Evolutionary conservation across 2,113 vertebrate genomes (phyloP), one percentile per base, ranked within the genome.

Genomic region (Cebus imitator): DNA sequence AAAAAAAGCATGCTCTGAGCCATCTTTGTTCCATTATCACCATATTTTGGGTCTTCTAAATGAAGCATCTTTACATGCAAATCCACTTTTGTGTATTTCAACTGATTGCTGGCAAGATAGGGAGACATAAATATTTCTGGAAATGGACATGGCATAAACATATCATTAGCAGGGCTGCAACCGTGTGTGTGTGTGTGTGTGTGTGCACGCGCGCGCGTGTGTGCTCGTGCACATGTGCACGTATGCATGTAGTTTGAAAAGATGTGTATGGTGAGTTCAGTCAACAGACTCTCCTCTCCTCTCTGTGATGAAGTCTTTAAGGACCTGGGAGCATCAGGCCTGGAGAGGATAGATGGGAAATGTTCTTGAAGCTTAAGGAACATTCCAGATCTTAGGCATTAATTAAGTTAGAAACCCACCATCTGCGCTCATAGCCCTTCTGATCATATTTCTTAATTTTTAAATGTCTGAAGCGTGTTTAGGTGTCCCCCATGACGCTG

Each of bases 51-150:
- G 94, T 23, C 95, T 98, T 95, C 50, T 96, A 97, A 97, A 95
- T 0, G 73, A 97, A 97, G 84, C 94, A 12, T 97, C 61, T 94
- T 98, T 75, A 75, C 48, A 30, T 5, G 57, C 76, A 82, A 97
- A 98, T 97, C 93, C 87, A 9, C 95, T 98, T 96, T 96, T 97
- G 94, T 98, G 0, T 98, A 91, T 98, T 97, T 98, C 95, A 92
- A 73, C 95, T 98, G 92, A 97, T 97, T 98, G 96, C 94, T 97
- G 97, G 92, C 95, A 97, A 97, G 94, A 97, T 78, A 97, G 73
- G 94, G 94, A 97, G 96, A 98, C 37, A 73, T 96, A 98, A 98
- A 95, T 97, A 96, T 97, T 85, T 96, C 97, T 98, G 95, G 95
- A 85, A 98, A 97, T 81, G 70, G 89, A 52, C 55, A 89, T 95